Evolutionary conservation across 2,797 vertebrate genomes (phyloP).

Genomic region (Sebastes itinus): DNA sequence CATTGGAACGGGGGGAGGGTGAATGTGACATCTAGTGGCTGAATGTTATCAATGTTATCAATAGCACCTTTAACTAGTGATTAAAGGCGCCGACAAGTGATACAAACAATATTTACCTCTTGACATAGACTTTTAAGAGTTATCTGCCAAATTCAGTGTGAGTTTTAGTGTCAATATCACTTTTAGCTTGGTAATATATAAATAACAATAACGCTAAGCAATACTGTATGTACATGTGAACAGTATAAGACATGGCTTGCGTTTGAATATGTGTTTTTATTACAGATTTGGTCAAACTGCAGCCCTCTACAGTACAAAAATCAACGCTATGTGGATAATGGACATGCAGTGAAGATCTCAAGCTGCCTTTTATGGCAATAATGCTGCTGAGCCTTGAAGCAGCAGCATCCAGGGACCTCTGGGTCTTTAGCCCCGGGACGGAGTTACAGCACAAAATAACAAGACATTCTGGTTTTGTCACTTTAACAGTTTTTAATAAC

Average conservation of each 20-base stretch:
- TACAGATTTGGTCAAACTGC: background rate
- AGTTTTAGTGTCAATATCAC: background rate
- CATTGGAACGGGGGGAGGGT: no score
- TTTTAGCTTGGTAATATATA: background rate
- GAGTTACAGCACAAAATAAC: constrained; percentile 35
- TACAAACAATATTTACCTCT: background rate
- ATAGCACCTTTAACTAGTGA: background rate
- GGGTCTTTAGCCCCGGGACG: constrained; percentile 21
- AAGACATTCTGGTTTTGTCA: background rate
- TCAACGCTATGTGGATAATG: constrained; percentile 38
- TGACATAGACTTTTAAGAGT: background rate
- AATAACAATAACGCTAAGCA: background rate
- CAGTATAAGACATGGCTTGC: background rate
- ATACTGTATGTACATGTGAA: background rate
- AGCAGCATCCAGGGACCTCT: constrained; percentile 63
- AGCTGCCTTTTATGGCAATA: constrained; percentile 83
- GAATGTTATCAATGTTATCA: no score
- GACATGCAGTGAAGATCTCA: constrained; percentile 54
- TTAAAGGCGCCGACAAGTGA: background rate
- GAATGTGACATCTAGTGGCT: no score
- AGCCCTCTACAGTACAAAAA: background rate
- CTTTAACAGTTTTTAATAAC: background rate
- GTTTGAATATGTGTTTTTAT: background rate
- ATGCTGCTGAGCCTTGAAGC: constrained; percentile 37
- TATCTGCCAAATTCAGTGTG: background rate